Conservation (phyloP, 2,113 vertebrate genomes). For the Podilymbus podiceps region DNA sequence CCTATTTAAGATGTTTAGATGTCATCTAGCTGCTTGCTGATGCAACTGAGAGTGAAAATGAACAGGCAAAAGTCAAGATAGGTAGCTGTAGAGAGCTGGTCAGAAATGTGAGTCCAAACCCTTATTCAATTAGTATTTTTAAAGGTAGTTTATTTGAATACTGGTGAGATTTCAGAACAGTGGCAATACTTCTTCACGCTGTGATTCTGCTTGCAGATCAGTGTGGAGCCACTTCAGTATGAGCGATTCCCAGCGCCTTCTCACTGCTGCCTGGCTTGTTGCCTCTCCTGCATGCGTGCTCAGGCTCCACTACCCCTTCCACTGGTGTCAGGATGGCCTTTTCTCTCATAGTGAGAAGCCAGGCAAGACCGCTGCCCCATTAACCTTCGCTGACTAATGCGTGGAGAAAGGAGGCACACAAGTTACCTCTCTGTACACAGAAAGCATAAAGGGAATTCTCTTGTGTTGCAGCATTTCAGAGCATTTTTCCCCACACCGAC, state of each 20-base stretch:
- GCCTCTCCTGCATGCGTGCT: not conserved
- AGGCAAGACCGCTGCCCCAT: not conserved
- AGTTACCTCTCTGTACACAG: not conserved
- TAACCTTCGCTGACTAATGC: rapidly evolving
- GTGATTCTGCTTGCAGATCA: not conserved
- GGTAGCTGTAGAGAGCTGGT: not conserved
- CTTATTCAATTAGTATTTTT: not conserved
- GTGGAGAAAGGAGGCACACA: not conserved
- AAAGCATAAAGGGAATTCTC: not conserved
- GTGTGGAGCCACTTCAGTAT: not conserved
- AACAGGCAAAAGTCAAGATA: not conserved
- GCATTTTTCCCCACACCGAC: not conserved
- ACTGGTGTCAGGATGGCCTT: not conserved
- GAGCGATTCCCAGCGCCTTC: not conserved
- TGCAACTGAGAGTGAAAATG: not conserved
- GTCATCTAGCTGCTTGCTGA: not conserved
- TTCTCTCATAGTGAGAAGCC: not conserved
- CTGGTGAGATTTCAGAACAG: not conserved
- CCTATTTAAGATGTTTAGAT: not conserved
- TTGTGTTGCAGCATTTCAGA: not conserved
- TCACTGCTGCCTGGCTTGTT: not conserved
- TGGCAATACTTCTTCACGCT: not conserved
- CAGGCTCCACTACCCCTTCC: not conserved
- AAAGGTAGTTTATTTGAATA: not conserved
- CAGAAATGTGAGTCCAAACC: not conserved